Conservation (phyloP, 35 echinoderm and acorn worm genomes). For the Amphiura filiformis region DNA sequence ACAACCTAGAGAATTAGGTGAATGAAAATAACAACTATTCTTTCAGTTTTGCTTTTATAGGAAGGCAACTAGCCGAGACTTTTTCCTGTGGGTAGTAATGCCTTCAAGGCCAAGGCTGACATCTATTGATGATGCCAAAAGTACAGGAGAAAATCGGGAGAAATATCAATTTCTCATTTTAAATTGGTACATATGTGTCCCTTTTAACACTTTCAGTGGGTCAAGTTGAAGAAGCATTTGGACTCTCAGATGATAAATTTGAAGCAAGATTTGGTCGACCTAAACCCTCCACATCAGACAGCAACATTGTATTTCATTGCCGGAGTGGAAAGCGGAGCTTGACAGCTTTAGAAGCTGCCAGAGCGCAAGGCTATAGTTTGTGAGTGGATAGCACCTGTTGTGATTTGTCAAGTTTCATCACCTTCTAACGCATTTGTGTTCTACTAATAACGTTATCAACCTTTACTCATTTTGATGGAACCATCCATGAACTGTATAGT, state of each 20-base stretch:
- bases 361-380: slow-evolving; percentile 21
- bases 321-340: slow-evolving; percentile 42
- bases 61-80: not conserved
- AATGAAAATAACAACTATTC: not conserved
- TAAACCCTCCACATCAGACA: slow-evolving; percentile 13
- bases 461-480: too few species aligned
- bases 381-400: not conserved
- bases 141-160: not conserved
- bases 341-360: slow-evolving; percentile 29
- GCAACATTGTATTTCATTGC: slow-evolving; percentile 53
- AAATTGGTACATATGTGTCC: not conserved
- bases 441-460: not conserved
- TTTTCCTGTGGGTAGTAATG: not conserved
- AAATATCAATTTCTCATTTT: not conserved
- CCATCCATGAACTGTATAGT: too few species aligned
- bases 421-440: too few species aligned
- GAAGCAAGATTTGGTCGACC: not conserved
- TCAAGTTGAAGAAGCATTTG: slow-evolving; percentile 36
- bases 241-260: slow-evolving; percentile 36
- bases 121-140: not conserved
- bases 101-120: not conserved
- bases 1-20: too few species aligned
- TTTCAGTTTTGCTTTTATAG: not conserved
- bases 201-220: slow-evolving; percentile 32
- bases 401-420: too few species aligned